A percentile compares a stretch with the other conserved stretches of the same genome.
These are phyloP conservation scores for Alligator mississippiensis DNA, from an alignment of 2,113 vertebrate species.

Conservation along the genomic window DNA sequence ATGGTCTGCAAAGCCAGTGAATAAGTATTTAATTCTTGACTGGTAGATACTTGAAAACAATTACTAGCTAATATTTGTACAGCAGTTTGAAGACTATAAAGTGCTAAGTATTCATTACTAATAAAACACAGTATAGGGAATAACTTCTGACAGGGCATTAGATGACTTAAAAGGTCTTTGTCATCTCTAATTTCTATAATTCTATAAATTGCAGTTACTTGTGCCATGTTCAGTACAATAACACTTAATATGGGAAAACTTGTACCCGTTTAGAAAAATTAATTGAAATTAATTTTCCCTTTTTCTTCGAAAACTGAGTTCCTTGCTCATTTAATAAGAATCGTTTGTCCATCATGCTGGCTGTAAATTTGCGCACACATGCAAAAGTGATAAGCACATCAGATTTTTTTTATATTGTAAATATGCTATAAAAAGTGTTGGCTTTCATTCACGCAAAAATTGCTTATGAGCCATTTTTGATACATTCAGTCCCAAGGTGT, in stretches of 20 bases:
- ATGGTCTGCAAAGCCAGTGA: not conserved
- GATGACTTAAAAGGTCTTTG: not conserved
- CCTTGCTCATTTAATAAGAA: not conserved
- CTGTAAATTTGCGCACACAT: not conserved
- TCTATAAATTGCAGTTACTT: not conserved
- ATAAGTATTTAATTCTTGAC: not conserved
- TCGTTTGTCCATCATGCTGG: not conserved
- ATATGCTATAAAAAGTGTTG: not conserved
- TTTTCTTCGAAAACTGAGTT: not conserved
- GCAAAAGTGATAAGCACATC: not conserved
- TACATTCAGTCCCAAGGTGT: not conserved
- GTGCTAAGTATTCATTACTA: not conserved
- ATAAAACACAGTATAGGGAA: not conserved
- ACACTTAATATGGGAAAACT: not conserved
- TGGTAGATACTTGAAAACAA: not conserved
- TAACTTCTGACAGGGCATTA: not conserved
- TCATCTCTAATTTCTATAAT: not conserved
- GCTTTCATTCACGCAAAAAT: not conserved
- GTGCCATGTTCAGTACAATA: not conserved
- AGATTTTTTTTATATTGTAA: not conserved
- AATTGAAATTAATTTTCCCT: not conserved
- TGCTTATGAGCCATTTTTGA: not conserved
- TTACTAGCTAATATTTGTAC: not conserved
- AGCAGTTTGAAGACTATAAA: not conserved
- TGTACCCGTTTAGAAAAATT: not conserved